Percentiles rank a stretch among this genome's conserved stretches.
These are phyloP conservation scores for Anthrax anthrax DNA, from an alignment of 2,888 invertebrate genomes.

Conservation along the genomic window DNA sequence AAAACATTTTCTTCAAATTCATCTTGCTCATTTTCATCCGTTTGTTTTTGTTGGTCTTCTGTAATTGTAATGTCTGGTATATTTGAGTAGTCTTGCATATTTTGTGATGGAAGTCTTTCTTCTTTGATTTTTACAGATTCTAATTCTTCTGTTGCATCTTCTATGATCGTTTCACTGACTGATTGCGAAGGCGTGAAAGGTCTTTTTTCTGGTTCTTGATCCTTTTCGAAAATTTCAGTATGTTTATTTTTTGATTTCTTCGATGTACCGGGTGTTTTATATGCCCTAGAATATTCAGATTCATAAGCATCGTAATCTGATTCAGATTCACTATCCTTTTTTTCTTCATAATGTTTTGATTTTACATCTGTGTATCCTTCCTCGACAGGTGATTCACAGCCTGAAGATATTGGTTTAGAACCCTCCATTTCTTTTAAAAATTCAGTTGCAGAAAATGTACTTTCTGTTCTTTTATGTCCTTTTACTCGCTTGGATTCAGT, in stretches of 20 bases:
- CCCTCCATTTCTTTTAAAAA: slow-evolving; percentile 22
- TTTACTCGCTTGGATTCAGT: slow-evolving; percentile 28
- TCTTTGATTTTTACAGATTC: slow-evolving; percentile 21
- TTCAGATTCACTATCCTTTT: slow-evolving; percentile 35
- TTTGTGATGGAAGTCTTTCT: slow-evolving; percentile 27
- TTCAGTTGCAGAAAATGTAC: slow-evolving; percentile 27
- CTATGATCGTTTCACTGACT: slow-evolving; percentile 30
- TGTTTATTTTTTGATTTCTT: slow-evolving; percentile 24
- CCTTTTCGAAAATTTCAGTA: slow-evolving; percentile 29
- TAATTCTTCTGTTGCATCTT: slow-evolving; percentile 30
- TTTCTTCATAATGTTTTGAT: slow-evolving; percentile 21
- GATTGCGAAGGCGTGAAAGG: slow-evolving; percentile 31
- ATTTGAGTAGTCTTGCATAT: slow-evolving; percentile 32
- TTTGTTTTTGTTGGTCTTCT: slow-evolving; percentile 28
- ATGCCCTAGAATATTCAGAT: slow-evolving; percentile 35
- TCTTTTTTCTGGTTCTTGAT: slow-evolving; percentile 28
- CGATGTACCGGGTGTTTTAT: slow-evolving; percentile 28
- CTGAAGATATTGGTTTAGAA: slow-evolving; percentile 1
- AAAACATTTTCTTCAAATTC: slow-evolving; percentile 28
- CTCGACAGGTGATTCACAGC: slow-evolving; percentile 22
- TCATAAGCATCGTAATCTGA: slow-evolving; percentile 37
- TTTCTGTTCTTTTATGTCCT: slow-evolving; percentile 43
- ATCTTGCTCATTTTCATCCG: slow-evolving; percentile 14
- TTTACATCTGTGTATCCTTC: slow-evolving; percentile 27
- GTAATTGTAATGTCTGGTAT: slow-evolving; percentile 32